These are phyloP conservation scores for Aphelocoma coerulescens DNA, from an alignment of 2,113 vertebrate species.

Conservation along the genomic window DNA sequence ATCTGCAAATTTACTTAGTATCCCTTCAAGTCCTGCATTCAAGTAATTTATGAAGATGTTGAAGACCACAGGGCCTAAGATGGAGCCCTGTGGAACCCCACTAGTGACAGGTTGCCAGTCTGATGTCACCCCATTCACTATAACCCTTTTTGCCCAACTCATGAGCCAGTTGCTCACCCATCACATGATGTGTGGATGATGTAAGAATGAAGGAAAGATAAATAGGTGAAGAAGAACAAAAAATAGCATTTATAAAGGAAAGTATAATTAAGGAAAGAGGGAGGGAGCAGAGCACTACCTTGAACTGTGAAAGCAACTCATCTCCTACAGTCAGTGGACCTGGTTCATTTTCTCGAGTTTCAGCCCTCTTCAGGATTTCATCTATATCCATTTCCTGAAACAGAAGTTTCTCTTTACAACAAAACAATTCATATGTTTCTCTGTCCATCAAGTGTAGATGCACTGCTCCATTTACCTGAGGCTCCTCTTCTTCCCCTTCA, in stretches of 20 bases:
- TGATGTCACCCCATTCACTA: not conserved
- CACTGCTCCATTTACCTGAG: slow-evolving; percentile 77
- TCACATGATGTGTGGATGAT: not conserved
- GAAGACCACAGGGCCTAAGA: not conserved
- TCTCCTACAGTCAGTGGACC: slow-evolving; percentile 94
- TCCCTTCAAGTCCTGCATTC: not conserved
- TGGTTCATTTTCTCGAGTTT: slow-evolving; percentile 93
- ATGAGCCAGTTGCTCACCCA: not conserved
- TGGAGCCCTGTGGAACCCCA: not conserved
- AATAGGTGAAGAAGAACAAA: not conserved
- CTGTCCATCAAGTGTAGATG: not conserved
- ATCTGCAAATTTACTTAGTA: not conserved
- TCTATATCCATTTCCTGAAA: slow-evolving; percentile 97
- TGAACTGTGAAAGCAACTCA: slow-evolving; percentile 94
- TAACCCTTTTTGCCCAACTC: not conserved
- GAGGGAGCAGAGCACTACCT: slow-evolving; percentile 73
- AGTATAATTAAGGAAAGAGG: not conserved
- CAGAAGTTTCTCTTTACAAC: slow-evolving; percentile 21
- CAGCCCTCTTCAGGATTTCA: slow-evolving; percentile 93
- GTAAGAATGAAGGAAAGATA: not conserved
- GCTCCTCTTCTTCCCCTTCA: slow-evolving; percentile 95
- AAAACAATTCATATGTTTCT: not conserved
- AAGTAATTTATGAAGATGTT: not conserved
- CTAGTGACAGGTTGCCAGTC: not conserved
- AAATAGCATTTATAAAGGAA: not conserved